Conservation (phyloP, 2,888 invertebrate genomes). For the Branchellion lobata region DNA sequence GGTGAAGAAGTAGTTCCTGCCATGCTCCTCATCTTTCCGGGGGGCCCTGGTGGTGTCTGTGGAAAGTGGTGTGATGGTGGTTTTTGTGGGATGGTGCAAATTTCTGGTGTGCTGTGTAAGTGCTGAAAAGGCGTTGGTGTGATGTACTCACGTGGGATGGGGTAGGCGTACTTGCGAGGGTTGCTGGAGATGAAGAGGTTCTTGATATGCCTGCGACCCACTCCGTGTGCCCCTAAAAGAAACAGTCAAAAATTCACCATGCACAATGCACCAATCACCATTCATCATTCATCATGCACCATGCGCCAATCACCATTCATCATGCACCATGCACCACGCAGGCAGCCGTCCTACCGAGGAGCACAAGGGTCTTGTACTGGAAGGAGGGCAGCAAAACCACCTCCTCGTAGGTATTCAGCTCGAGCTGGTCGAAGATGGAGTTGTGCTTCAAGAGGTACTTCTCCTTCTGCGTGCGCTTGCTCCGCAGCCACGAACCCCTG, state of each 20-base stretch:
- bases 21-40: constrained; percentile 92
- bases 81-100: neutral
- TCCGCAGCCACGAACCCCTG: constrained; percentile 59
- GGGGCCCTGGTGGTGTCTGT: constrained; percentile 94
- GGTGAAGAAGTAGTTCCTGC: constrained; percentile 96
- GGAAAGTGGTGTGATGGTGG: constrained; percentile 52
- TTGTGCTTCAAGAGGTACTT: constrained; percentile 98
- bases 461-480: constrained; percentile 85
- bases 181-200: constrained; percentile 96
- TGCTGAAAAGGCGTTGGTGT: neutral
- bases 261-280: constrained; percentile 55
- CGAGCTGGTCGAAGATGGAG: constrained; percentile 91
- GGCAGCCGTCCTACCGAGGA: constrained; percentile 61
- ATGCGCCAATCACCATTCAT: constrained; percentile 55
- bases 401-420: constrained; percentile 98
- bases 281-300: neutral
- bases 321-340: too few relatives aligned
- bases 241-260: neutral
- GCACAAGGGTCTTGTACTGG: constrained; percentile 66
- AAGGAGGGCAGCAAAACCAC: constrained; percentile 85
- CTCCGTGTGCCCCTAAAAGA: constrained; percentile 84
- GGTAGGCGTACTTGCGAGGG: constrained; percentile 97
- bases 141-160: constrained; percentile 89
- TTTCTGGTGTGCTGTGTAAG: neutral
- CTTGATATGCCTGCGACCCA: constrained; percentile 96